Evolutionary conservation across 2,888 invertebrate species (phyloP).

Genomic region (Brachyptera risi): DNA sequence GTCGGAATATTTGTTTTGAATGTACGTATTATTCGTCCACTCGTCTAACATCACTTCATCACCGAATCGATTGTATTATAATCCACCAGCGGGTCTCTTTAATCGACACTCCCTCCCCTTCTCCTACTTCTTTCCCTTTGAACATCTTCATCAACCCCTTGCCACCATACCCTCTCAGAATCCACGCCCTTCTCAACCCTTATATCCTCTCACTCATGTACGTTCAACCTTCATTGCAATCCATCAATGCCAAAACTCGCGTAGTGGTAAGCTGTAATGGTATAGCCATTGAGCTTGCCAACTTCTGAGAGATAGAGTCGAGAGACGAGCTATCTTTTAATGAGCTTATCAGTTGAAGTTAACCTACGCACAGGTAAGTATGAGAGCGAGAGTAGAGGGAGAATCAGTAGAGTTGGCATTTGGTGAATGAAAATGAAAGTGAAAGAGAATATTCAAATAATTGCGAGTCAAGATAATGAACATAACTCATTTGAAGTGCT

Average conservation of each 20-base stretch:
- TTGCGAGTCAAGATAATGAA: too few species aligned
- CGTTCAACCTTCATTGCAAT: neutral
- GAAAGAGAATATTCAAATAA: too few species aligned
- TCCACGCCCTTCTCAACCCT: neutral
- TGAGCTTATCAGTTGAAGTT: conserved; percentile 3
- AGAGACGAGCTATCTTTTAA: conserved; percentile 13
- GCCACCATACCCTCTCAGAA: neutral
- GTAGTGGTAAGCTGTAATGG: neutral
- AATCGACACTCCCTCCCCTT: conserved; percentile 14
- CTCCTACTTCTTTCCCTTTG: neutral
- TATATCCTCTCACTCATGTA: neutral
- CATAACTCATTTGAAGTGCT: too few species aligned
- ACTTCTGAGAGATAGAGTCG: neutral
- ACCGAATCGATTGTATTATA: conserved; percentile 10
- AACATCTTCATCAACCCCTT: neutral
- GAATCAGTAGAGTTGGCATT: too few species aligned
- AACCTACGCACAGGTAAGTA: neutral
- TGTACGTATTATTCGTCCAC: neutral
- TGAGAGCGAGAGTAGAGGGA: neutral
- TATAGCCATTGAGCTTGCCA: neutral
- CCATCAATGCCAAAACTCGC: conserved; percentile 17
- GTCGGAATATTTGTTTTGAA: too few species aligned
- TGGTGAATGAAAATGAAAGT: too few species aligned
- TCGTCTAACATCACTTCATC: conserved; percentile 2
- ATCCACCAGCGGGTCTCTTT: neutral